A percentile compares a stretch with the other conserved stretches of the same genome.
Evolutionary conservation across 2,797 vertebrate species (phyloP).

Genomic region (Lophotriccus pileatus): DNA sequence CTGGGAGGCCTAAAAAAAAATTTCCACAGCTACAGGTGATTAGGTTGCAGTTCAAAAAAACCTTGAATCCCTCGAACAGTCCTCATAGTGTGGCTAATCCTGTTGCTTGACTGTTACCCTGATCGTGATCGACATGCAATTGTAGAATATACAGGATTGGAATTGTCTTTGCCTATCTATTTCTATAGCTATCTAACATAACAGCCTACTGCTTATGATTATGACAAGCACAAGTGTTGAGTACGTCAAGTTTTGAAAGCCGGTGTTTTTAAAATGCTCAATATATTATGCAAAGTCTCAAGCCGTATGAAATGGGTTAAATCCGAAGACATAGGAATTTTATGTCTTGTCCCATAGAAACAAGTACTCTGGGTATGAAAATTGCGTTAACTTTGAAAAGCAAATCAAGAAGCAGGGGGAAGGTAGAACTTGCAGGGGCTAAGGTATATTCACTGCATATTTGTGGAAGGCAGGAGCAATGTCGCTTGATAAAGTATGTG

Average conservation of each 20-base stretch:
- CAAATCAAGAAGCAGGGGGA: background rate
- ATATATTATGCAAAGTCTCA: background rate
- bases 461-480: background rate
- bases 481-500: background rate
- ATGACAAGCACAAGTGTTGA: background rate
- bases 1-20: background rate
- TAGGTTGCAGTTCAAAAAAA: background rate
- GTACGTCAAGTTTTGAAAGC: background rate
- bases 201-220: background rate
- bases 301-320: background rate
- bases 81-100: background rate
- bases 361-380: background rate
- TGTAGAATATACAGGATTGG: background rate
- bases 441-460: fast-evolving
- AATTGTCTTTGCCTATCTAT: background rate
- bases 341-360: background rate
- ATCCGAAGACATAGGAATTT: background rate
- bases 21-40: background rate
- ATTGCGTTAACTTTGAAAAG: background rate
- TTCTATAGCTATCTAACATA: background rate
- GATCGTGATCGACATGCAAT: fast-evolving
- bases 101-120: background rate
- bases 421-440: background rate
- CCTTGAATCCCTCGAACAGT: background rate
- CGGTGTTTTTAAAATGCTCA: background rate